Percentiles rank a stretch among this genome's conserved stretches.
Conservation (phyloP, 2,113 vertebrate species). For the Scophthalmus maximus region DNA sequence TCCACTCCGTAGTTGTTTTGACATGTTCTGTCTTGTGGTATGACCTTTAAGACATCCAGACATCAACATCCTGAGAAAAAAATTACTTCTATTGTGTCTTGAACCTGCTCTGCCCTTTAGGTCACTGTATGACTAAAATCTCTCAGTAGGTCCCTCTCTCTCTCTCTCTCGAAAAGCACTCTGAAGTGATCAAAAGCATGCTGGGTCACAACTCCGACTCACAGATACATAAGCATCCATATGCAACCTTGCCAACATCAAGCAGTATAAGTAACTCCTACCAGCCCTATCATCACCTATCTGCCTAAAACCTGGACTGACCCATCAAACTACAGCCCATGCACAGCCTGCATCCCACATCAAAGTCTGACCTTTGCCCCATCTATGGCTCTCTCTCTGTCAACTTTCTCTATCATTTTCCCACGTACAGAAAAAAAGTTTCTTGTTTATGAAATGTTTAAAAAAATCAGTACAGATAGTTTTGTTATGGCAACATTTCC, state of each 20-base stretch:
- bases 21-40: neutral
- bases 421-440: too few species aligned
- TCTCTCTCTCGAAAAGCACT: constrained; percentile 6
- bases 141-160: constrained; percentile 37
- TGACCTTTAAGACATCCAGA: too few species aligned
- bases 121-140: constrained; percentile 46
- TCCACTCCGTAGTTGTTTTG: too few species aligned
- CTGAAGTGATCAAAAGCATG: constrained; percentile 65
- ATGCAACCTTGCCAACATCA: constrained; percentile 34
- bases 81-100: neutral
- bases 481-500: too few species aligned
- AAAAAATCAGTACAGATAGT: too few species aligned
- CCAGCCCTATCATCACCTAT: constrained; percentile 15
- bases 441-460: too few species aligned
- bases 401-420: neutral
- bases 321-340: constrained; percentile 45
- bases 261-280: constrained; percentile 15
- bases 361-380: constrained; percentile 61
- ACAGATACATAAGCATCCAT: constrained; percentile 15
- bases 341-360: constrained; percentile 32
- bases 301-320: constrained; percentile 14
- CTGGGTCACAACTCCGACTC: constrained; percentile 34
- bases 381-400: neutral
- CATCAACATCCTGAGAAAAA: neutral
- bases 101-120: neutral